Conservation (phyloP, 1,140 invertebrate genomes). For the Brachionus sp. region DNA sequence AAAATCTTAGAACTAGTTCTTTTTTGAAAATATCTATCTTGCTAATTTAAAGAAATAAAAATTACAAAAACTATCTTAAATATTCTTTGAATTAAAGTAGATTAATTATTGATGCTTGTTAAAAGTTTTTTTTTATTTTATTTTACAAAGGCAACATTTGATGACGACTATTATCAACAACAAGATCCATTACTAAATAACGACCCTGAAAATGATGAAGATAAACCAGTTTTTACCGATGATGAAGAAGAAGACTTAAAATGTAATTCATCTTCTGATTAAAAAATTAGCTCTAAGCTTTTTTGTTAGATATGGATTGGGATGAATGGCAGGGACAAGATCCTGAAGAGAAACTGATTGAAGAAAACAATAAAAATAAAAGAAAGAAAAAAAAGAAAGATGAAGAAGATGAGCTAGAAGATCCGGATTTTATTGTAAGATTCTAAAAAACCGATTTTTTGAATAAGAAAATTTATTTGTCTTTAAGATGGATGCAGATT, state of each 20-base stretch:
- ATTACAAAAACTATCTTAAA: too few relatives aligned
- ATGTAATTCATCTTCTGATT: constrained; percentile 28
- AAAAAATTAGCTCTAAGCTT: not conserved
- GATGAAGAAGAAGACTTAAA: constrained; percentile 67
- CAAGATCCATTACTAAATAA: constrained; percentile 8
- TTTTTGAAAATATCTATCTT: too few relatives aligned
- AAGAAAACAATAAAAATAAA: constrained; percentile 50
- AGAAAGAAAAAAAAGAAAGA: constrained; percentile 48
- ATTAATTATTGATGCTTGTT: too few relatives aligned
- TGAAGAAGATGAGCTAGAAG: constrained; percentile 63
- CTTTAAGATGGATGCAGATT: constrained; percentile 80
- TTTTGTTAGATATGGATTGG: constrained; percentile 52
- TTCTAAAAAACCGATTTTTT: constrained; percentile 12
- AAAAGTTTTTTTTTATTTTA: too few relatives aligned
- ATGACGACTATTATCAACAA: constrained; percentile 45
- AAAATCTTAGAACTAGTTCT: too few relatives aligned
- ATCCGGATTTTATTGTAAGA: constrained; percentile 74
- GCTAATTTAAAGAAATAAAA: too few relatives aligned
- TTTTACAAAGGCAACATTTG: constrained; percentile 43
- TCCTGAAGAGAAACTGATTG: constrained; percentile 56
- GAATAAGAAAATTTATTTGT: not conserved
- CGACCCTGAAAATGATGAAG: constrained; percentile 63
- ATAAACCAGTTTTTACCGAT: constrained; percentile 75
- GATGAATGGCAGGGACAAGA: constrained; percentile 73
- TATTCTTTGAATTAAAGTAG: too few relatives aligned